A percentile compares a stretch with the other conserved stretches of the same genome.
phyloP scores from a whole-genome alignment of 92 coral and sea anemone genomes.

The Zoanthus sociatus region DNA sequence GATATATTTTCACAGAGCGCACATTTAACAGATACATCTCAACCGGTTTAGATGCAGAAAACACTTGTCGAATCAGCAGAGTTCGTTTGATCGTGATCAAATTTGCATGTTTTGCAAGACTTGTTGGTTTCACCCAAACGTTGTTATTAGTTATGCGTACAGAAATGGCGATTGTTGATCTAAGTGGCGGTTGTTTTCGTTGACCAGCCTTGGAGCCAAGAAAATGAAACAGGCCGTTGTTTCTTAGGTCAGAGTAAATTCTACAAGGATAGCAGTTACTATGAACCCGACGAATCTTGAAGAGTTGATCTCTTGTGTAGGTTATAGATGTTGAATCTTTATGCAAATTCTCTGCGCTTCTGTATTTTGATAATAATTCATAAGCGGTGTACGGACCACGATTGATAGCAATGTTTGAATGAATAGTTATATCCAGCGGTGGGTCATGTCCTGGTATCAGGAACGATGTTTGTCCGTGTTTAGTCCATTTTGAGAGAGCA shows the following conservation, averaged over 20 bases:
- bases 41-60: constrained; percentile 24
- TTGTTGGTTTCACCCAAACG: constrained; percentile 29
- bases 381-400: too few relatives aligned
- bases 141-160: constrained; percentile 23
- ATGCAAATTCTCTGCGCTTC: constrained; percentile 15
- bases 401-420: too few relatives aligned
- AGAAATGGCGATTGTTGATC: constrained; percentile 23
- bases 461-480: too few relatives aligned
- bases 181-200: constrained; percentile 2
- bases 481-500: too few relatives aligned
- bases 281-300: constrained; percentile 31
- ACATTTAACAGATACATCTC: constrained; percentile 24
- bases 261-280: constrained; percentile 37
- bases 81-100: constrained; percentile 31
- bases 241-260: constrained; percentile 34
- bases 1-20: constrained; percentile 22
- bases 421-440: too few relatives aligned
- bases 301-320: constrained; percentile 40
- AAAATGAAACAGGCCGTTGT: constrained; percentile 31
- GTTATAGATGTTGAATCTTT: constrained; percentile 20
- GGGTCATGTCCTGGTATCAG: too few relatives aligned
- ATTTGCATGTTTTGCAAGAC: constrained; percentile 40
- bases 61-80: constrained; percentile 25
- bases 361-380: not conserved
- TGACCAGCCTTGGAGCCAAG: constrained; percentile 43